Base-by-base conservation (phyloP, 2,888 invertebrate species). In the Pollenia amentaria region DNA sequence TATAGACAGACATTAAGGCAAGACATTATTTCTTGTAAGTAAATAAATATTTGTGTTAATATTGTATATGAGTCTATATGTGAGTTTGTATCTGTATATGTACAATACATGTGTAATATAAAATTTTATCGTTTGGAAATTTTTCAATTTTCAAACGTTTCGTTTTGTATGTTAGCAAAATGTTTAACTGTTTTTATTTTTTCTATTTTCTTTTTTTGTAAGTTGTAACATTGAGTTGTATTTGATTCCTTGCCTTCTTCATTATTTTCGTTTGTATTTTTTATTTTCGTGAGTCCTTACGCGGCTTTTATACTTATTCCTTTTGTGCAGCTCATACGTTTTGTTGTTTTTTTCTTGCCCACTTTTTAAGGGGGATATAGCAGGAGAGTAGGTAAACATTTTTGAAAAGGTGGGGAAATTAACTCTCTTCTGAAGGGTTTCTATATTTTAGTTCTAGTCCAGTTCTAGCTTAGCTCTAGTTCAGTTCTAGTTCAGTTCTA, bases 71-170 rank as follows among this genome's bases (percentile, higher is more conserved):
- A 48, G 29, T 82, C 11, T 67, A 29, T 65, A 70, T 81, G 48
- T 77, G 57, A 14, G 29, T 29, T 14, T 81, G 16, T 82, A 75
- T 75, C 11, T 70, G 51, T 53, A 51, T 6, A 16, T 72, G 40
- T 16, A 55, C 44, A 69, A 62, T 70, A 70, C 77, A 83, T 67
- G 69, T 83, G 75, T 87, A 89, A 89, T 90, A 89, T 91, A 90
- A 91, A 91, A 91, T 92, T 92, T 92, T 92, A 92, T 92, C 91
- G 92, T 90, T 92, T 92, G 93, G 92, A 92, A 92, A 92, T 92
- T 91, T 92, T 92, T 91, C 91, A 92, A 92, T 92, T 92, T 91
- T 89, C 89, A 80, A 87, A 88, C 80, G 84, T 73, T 85, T 77
- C 29, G 55, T 51, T 29, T 21, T 48, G 29, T 73, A 14, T 38